Percentiles rank a stretch among this genome's conserved stretches.
phyloP scores from a whole-genome alignment of 2,888 invertebrate species.

The Noctuana brunneofusca region DNA sequence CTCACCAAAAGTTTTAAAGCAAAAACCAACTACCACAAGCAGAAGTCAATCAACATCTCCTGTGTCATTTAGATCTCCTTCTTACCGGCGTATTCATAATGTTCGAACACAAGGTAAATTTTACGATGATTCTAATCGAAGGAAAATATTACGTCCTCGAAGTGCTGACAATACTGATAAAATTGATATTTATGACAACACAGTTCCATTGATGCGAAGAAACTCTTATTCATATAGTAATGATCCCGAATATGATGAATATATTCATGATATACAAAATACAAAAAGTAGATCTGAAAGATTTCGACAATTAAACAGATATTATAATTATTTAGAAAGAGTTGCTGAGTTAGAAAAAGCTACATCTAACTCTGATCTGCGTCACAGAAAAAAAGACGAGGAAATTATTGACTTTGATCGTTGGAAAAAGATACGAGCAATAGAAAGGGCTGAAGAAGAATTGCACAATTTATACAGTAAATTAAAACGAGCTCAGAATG shows the following conservation, averaged over 20 bases:
- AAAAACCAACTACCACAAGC: slow-evolving; percentile 47
- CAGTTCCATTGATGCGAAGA: slow-evolving; percentile 59
- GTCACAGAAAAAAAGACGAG: slow-evolving; percentile 88
- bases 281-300: slow-evolving; percentile 88
- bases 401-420: slow-evolving; percentile 94
- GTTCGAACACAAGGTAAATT: slow-evolving; percentile 68
- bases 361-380: slow-evolving; percentile 86
- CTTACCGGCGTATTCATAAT: slow-evolving; percentile 85
- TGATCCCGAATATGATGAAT: slow-evolving; percentile 86
- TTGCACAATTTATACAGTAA: slow-evolving; percentile 89
- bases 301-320: slow-evolving; percentile 92
- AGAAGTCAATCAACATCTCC: slow-evolving; percentile 81
- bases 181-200: slow-evolving; percentile 34
- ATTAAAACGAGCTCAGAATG: slow-evolving; percentile 89
- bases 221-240: slow-evolving; percentile 65
- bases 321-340: slow-evolving; percentile 93
- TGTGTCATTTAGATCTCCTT: slow-evolving; percentile 85
- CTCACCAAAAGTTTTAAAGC: slow-evolving; percentile 62
- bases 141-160: slow-evolving; percentile 82
- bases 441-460: slow-evolving; percentile 92
- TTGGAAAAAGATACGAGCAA: slow-evolving; percentile 91
- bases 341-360: slow-evolving; percentile 91
- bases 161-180: slow-evolving; percentile 82
- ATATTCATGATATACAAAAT: slow-evolving; percentile 85
- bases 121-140: slow-evolving; percentile 53